Conservation (phyloP, 2,113 vertebrate species). For the Mesocricetus auratus region DNA sequence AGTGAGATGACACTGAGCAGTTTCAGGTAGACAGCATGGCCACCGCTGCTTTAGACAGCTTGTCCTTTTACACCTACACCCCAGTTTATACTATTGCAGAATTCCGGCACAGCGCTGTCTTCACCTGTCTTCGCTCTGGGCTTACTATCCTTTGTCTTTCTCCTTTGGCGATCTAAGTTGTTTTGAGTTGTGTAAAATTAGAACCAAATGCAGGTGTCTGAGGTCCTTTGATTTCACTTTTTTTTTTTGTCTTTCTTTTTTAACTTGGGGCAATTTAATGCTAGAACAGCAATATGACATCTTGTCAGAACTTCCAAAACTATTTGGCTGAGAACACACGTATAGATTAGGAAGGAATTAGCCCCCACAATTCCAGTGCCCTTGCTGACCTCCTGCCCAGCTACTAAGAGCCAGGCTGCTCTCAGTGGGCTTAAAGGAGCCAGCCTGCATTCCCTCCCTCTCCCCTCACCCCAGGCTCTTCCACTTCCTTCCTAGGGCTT, state of each 20-base stretch:
- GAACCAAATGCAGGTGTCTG: slow-evolving; percentile 71
- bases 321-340: slow-evolving; percentile 20
- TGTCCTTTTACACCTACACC: neutral
- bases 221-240: slow-evolving; percentile 66
- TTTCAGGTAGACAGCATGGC: neutral
- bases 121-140: slow-evolving; percentile 79
- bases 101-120: slow-evolving; percentile 71
- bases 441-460: slow-evolving; percentile 91
- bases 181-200: slow-evolving; percentile 71
- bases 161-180: slow-evolving; percentile 71
- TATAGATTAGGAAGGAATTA: neutral
- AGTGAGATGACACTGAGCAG: neutral
- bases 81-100: slow-evolving; percentile 64
- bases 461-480: slow-evolving; percentile 92
- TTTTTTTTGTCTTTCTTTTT: neutral
- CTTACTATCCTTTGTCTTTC: slow-evolving; percentile 78
- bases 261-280: slow-evolving; percentile 7
- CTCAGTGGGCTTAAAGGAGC: slow-evolving; percentile 77
- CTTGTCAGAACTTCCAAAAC: slow-evolving; percentile 6
- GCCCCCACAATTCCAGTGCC: neutral
- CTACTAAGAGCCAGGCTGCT: slow-evolving; percentile 26
- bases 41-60: slow-evolving; percentile 7
- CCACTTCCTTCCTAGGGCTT: slow-evolving; percentile 98
- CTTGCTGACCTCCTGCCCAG: slow-evolving; percentile 52
- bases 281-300: neutral